These are phyloP conservation scores for Platyrinchus mystaceus DNA, from an alignment of 2,797 vertebrate genomes.

Conservation along the genomic window DNA sequence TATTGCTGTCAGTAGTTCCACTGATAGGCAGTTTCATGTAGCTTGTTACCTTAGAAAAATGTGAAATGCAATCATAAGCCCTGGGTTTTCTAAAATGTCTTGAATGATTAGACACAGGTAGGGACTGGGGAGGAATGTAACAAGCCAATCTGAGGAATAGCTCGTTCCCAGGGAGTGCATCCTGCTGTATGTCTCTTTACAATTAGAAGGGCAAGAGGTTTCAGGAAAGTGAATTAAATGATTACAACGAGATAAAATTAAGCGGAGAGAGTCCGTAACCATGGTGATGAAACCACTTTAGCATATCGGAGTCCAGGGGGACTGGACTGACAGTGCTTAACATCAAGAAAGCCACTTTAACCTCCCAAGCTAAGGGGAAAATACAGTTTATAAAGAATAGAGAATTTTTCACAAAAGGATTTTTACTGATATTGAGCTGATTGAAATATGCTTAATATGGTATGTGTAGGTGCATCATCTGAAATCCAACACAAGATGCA, in stretches of 20 bases:
- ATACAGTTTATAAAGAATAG: background rate
- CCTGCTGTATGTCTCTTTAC: background rate
- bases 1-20: background rate
- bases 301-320: background rate
- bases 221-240: background rate
- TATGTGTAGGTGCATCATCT: background rate
- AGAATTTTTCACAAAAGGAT: background rate
- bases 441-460: background rate
- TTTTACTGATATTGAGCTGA: background rate
- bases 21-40: background rate
- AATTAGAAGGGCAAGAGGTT: background rate
- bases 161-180: rapidly evolving
- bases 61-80: background rate
- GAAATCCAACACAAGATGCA: background rate
- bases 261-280: background rate
- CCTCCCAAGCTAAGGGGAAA: background rate
- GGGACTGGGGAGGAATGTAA: background rate
- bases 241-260: background rate
- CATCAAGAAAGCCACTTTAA: background rate
- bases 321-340: background rate
- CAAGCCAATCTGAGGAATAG: background rate
- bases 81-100: background rate
- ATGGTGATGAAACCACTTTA: background rate
- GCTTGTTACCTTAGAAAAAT: background rate
- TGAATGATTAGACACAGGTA: background rate